Conservation (phyloP, 64 coral and sea anemone genomes). For the Actinia equina region DNA sequence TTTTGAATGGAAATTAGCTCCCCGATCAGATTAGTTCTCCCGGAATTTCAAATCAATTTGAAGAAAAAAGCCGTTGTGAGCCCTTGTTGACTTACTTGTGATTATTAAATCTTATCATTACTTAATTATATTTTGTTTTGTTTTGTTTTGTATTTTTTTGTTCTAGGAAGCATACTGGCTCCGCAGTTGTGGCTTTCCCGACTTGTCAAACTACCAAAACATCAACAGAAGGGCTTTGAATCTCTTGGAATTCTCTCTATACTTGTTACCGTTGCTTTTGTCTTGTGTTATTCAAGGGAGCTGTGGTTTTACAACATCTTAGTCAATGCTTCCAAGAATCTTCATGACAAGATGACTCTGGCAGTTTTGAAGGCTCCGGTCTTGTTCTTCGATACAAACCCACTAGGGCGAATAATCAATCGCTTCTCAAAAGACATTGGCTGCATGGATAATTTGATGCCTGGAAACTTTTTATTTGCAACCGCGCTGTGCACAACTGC, state of each 20-base stretch:
- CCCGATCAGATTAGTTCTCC: no score
- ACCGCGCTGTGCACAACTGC: not conserved
- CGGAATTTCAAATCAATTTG: no score
- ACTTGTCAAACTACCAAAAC: constrained; percentile 10
- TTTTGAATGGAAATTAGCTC: no score
- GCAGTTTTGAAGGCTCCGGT: constrained; percentile 35
- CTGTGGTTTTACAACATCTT: not conserved
- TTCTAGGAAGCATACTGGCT: not conserved
- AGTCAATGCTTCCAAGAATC: not conserved
- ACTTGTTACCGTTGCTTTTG: not conserved
- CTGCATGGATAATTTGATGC: not conserved
- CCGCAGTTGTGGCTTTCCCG: constrained; percentile 33
- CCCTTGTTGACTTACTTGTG: no score
- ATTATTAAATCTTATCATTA: no score
- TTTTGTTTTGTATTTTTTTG: no score
- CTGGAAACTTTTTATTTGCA: not conserved
- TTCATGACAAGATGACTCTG: constrained; percentile 51
- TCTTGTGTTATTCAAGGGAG: not conserved
- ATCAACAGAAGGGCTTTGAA: not conserved
- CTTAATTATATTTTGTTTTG: no score
- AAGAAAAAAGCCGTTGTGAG: no score
- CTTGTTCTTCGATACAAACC: constrained; percentile 68
- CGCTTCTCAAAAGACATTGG: constrained; percentile 52
- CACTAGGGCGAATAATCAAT: constrained; percentile 57
- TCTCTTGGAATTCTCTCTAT: not conserved